Conservation (phyloP, 2,113 vertebrate species). For the Perca flavescens region DNA sequence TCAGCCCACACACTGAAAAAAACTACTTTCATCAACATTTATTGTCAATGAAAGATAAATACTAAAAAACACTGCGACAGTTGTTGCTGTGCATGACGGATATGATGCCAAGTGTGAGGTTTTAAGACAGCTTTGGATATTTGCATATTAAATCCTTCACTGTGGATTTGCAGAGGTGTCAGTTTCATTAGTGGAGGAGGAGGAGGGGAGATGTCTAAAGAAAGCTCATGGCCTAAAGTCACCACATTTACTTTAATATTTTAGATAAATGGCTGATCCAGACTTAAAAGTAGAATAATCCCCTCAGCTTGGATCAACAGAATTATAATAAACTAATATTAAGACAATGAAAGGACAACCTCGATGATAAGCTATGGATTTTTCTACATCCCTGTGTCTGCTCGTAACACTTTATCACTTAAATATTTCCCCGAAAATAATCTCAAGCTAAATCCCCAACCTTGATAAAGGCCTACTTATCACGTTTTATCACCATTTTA, state of each 20-base stretch:
- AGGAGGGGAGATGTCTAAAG: not conserved
- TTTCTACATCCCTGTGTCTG: not conserved
- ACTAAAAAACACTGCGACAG: not conserved
- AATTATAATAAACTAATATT: constrained; percentile 4
- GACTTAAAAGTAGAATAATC: constrained; percentile 16
- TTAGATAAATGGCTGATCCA: not conserved
- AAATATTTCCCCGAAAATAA: not conserved
- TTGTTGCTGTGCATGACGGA: not conserved
- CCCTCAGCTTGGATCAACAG: not conserved
- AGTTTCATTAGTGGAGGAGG: constrained; percentile 7
- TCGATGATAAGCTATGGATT: constrained; percentile 6
- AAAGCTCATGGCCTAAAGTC: not conserved
- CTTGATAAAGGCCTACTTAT: constrained; percentile 11
- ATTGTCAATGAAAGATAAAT: not conserved
- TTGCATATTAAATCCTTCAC: constrained; percentile 39
- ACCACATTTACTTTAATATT: not conserved
- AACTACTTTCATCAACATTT: not conserved
- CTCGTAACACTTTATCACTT: not conserved
- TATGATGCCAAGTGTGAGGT: not conserved
- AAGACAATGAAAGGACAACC: constrained; percentile 9
- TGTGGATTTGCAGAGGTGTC: constrained; percentile 7
- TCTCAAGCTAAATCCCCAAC: constrained; percentile 5
- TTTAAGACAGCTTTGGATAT: constrained; percentile 8
- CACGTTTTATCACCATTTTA: not conserved
- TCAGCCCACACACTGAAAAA: not conserved